phyloP scores from a whole-genome alignment of 2,113 vertebrate species.

The human (Homo sapiens) region GRCh38 chr4:156046501-156047000 shows the following conservation, averaged over 20 bases:
- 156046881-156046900: neutral
- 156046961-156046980: neutral
- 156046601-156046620: neutral
- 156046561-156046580: neutral
- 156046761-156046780: neutral
- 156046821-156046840: neutral
- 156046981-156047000: no score
- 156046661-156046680: no score
- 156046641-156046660: neutral
- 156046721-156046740: neutral
- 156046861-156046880: neutral
- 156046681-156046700: neutral
- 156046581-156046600: neutral
- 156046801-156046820: no score
- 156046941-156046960: neutral
- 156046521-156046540: neutral
- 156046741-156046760: neutral
- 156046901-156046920: neutral
- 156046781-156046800: neutral
- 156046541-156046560: no score
- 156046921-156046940: neutral
- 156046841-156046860: neutral
- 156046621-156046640: neutral
- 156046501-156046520: neutral
- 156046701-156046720: neutral